Conservation (phyloP, 2,797 vertebrate species). For the Garrulus glandarius region DNA sequence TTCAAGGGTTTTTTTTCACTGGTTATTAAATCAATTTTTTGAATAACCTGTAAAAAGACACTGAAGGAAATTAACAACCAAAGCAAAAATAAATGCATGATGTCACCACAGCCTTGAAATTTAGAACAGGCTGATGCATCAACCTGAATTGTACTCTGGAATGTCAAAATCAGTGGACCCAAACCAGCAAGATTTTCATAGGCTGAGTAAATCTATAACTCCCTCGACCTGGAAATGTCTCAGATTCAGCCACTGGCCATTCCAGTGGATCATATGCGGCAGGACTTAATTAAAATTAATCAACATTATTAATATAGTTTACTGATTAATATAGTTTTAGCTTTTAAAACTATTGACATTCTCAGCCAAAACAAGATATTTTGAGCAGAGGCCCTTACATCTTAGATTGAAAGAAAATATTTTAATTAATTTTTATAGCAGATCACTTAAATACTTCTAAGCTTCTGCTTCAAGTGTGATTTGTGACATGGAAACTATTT, state of each 20-base stretch:
- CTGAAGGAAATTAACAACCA: not conserved
- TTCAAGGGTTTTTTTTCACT: accelerated
- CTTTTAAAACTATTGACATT: not conserved
- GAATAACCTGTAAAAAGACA: not conserved
- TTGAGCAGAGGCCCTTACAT: not conserved
- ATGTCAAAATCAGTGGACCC: not conserved
- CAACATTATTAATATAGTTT: not conserved
- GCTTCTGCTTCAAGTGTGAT: not conserved
- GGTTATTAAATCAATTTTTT: not conserved
- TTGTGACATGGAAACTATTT: not conserved
- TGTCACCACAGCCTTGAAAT: not conserved
- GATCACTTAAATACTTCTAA: not conserved
- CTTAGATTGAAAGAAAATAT: not conserved
- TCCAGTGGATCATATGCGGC: not conserved
- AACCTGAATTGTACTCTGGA: not conserved
- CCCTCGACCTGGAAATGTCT: not conserved
- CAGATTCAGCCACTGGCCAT: not conserved
- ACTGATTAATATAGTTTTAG: not conserved
- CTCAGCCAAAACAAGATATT: not conserved
- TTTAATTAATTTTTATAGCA: not conserved
- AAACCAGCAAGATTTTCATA: not conserved
- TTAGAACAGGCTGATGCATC: not conserved
- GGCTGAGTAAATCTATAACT: not conserved
- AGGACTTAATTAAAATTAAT: not conserved
- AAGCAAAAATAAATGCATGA: not conserved